Percentiles rank a stretch among this genome's conserved stretches.
These are phyloP conservation scores for Mesodorylaimus sp. DNA, from an alignment of 2,888 invertebrate species.

Conservation along the genomic window DNA sequence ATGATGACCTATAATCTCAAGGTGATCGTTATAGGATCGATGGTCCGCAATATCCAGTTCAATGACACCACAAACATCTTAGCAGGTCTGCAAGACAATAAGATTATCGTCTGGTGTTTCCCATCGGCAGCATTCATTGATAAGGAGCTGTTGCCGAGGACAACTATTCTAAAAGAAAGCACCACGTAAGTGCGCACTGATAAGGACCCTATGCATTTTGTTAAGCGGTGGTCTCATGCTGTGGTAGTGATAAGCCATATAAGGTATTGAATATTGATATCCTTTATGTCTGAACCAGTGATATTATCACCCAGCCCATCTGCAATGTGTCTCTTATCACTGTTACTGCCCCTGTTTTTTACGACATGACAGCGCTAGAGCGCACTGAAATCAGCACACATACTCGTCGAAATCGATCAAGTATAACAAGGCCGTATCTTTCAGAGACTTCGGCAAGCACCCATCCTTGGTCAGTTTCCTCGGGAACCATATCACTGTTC, in stretches of 20 bases:
- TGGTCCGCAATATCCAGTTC: slow-evolving; percentile 49
- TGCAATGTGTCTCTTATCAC: too few species aligned
- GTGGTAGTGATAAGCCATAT: neutral
- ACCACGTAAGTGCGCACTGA: too few species aligned
- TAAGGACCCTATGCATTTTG: too few species aligned
- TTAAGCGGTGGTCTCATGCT: slow-evolving; percentile 17
- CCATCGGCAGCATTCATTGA: slow-evolving; percentile 54
- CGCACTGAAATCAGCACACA: slow-evolving; percentile 3
- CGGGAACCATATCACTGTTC: slow-evolving; percentile 61
- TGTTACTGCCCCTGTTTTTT: too few species aligned
- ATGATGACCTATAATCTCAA: too few species aligned
- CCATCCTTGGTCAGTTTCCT: slow-evolving; percentile 61
- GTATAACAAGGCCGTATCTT: slow-evolving; percentile 7
- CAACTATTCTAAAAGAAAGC: slow-evolving; percentile 37
- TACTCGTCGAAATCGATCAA: slow-evolving; percentile 1
- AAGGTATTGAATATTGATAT: slow-evolving; percentile 3
- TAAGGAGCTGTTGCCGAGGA: slow-evolving; percentile 47
- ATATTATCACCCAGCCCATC: too few species aligned
- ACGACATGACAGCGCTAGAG: too few species aligned
- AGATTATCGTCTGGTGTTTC: slow-evolving; percentile 61
- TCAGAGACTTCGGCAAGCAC: slow-evolving; percentile 62
- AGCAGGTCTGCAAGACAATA: slow-evolving; percentile 46
- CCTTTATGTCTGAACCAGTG: too few species aligned
- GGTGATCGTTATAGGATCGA: slow-evolving; percentile 43
- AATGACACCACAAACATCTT: slow-evolving; percentile 49